Conservation (phyloP, 2,888 invertebrate species). For the Cephalotes varians region DNA sequence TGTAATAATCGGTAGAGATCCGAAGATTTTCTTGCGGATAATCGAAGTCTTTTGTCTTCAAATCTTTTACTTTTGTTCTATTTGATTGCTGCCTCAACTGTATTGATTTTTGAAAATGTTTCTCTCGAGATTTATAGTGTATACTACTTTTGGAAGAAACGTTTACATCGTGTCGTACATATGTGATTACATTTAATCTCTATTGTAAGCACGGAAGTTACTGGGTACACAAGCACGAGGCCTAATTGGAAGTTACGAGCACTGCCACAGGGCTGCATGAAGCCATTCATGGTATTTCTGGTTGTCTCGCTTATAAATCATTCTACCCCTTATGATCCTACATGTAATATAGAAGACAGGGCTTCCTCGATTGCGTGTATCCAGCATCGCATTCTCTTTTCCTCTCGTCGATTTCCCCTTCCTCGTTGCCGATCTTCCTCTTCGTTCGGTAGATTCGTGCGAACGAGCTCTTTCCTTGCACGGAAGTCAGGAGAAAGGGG, state of each 20-base stretch:
- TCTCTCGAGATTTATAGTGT: constrained; percentile 4
- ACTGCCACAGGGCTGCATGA: constrained; percentile 65
- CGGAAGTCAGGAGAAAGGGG: constrained; percentile 59
- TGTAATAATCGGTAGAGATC: background rate
- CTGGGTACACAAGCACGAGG: constrained; percentile 57
- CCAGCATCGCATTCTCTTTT: constrained; percentile 20
- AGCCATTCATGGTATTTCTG: constrained; percentile 68
- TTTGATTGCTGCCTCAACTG: background rate
- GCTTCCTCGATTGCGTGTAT: constrained; percentile 62
- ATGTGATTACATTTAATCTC: constrained; percentile 56
- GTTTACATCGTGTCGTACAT: constrained; percentile 39
- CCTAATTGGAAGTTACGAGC: constrained; percentile 74
- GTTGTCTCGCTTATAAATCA: constrained; percentile 73
- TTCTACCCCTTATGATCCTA: constrained; percentile 58
- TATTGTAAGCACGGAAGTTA: constrained; percentile 60
- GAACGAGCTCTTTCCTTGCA: constrained; percentile 29
- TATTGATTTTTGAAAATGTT: constrained; percentile 23
- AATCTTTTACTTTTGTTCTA: background rate
- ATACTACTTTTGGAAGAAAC: constrained; percentile 24
- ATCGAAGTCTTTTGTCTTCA: background rate
- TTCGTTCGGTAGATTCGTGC: constrained; percentile 24
- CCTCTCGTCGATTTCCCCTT: constrained; percentile 6
- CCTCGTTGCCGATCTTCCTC: constrained; percentile 14
- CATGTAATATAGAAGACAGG: constrained; percentile 63
- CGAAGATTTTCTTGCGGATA: background rate